These are phyloP conservation scores for Puma concolor DNA, from an alignment of 2,113 vertebrate species.

Conservation along the genomic window DNA sequence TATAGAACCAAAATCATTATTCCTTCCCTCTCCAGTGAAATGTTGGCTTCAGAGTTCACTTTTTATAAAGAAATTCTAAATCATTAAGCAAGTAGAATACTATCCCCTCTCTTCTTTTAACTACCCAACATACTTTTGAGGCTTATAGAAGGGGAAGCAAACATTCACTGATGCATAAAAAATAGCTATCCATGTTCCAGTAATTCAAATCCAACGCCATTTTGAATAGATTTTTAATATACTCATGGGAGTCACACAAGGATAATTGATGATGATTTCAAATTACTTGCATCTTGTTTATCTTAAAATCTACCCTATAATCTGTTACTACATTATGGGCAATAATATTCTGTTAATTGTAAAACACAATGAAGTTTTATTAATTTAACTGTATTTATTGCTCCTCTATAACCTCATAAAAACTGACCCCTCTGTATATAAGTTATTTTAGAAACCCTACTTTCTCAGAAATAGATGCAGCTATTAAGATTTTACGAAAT, in stretches of 20 bases:
- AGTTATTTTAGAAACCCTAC: background rate
- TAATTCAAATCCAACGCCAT: constrained; percentile 43
- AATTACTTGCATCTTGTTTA: constrained; percentile 57
- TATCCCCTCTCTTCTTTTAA: background rate
- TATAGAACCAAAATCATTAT: background rate
- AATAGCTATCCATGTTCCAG: background rate
- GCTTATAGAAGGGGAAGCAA: constrained; percentile 29
- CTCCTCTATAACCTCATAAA: constrained; percentile 15
- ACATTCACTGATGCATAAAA: background rate
- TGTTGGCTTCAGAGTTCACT: background rate
- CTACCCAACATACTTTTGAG: constrained; percentile 8
- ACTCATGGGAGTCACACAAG: constrained; percentile 46
- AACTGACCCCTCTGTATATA: background rate
- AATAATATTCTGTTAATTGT: constrained; percentile 1
- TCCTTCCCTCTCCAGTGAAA: background rate
- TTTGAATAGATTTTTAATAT: constrained; percentile 59
- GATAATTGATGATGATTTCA: constrained; percentile 59
- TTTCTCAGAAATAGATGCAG: background rate
- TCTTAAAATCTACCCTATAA: constrained; percentile 54
- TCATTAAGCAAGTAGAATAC: background rate
- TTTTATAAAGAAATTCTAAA: constrained; percentile 56
- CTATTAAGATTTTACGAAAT: constrained; percentile 31
- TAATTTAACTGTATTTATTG: constrained; percentile 39
- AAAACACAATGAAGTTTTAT: constrained; percentile 51
- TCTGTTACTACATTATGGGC: background rate